phyloP scores from a whole-genome alignment of 2,888 invertebrate species.

The Priocnemis perturbator region DNA sequence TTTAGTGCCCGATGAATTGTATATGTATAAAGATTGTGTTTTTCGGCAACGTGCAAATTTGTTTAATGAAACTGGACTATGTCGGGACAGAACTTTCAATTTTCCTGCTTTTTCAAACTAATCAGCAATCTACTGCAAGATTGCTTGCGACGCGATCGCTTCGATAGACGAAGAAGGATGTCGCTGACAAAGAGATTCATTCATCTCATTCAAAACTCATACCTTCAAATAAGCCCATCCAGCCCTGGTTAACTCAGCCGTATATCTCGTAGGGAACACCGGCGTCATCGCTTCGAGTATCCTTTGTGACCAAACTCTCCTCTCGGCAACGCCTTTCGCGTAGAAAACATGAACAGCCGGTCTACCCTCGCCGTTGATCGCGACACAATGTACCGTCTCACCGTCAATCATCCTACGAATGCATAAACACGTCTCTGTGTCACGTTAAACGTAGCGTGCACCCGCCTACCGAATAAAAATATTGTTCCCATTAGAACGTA shows the following conservation, averaged over 20 bases:
- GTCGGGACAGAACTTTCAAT: too few species aligned
- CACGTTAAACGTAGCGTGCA: too few species aligned
- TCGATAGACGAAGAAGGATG: too few species aligned
- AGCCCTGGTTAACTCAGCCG: conserved; percentile 83
- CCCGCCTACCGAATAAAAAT: conserved; percentile 10
- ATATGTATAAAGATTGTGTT: too few species aligned
- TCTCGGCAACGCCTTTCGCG: conserved; percentile 70
- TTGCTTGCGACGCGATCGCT: too few species aligned
- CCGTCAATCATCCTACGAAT: conserved; percentile 63
- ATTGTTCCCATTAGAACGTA: too few species aligned
- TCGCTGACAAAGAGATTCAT: too few species aligned
- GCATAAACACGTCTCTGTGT: conserved; percentile 14
- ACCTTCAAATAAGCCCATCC: conserved; percentile 88
- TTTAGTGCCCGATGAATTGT: too few species aligned
- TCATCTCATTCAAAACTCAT: conserved; percentile 2
- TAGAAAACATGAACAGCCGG: conserved; percentile 65
- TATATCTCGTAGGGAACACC: conserved; percentile 82
- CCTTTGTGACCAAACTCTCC: conserved; percentile 86
- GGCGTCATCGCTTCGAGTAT: conserved; percentile 84
- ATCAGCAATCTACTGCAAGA: too few species aligned
- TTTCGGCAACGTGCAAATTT: too few species aligned
- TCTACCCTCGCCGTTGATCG: conserved; percentile 64
- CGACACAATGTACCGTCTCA: conserved; percentile 69
- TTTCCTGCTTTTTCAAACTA: too few species aligned
- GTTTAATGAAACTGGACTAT: too few species aligned